Percentiles rank a stretch among this genome's conserved stretches.
These are phyloP conservation scores for Nothoprocta pentlandii DNA, from an alignment of 2,113 vertebrate genomes.

Conservation along the genomic window DNA sequence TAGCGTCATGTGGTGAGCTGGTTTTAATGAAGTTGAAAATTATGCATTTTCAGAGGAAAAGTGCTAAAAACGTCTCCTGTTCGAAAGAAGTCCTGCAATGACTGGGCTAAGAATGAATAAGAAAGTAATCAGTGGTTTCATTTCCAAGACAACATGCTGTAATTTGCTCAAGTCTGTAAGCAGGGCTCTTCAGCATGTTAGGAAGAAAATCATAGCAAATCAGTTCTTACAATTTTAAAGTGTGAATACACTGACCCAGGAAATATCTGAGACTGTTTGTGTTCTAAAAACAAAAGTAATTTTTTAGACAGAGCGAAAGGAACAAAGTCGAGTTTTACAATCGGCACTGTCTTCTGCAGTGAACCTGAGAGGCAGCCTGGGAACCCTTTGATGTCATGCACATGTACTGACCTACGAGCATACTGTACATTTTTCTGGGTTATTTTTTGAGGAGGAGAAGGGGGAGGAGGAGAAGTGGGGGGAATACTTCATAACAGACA, in stretches of 20 bases:
- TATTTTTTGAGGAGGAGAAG: slow-evolving; percentile 44
- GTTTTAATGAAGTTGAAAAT: slow-evolving; percentile 76
- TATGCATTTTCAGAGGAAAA: slow-evolving; percentile 64
- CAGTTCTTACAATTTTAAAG: slow-evolving; percentile 35
- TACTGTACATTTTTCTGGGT: slow-evolving; percentile 53
- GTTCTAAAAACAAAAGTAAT: slow-evolving; percentile 34
- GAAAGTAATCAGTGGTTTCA: slow-evolving; percentile 68
- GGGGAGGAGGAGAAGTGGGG: slow-evolving; percentile 22
- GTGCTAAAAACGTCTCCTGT: slow-evolving; percentile 48
- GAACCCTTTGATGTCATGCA: slow-evolving; percentile 59
- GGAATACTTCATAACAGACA: slow-evolving; percentile 69
- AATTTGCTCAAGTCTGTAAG: slow-evolving; percentile 52
- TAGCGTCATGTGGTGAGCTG: slow-evolving; percentile 56
- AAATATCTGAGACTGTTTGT: slow-evolving; percentile 39
- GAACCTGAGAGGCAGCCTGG: slow-evolving; percentile 36
- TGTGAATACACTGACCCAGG: slow-evolving; percentile 20
- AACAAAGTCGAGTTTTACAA: slow-evolving; percentile 38
- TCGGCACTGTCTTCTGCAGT: slow-evolving; percentile 18
- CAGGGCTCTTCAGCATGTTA: slow-evolving; percentile 29
- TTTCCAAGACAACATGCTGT: slow-evolving; percentile 63
- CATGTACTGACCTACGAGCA: slow-evolving; percentile 56
- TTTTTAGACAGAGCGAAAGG: not conserved
- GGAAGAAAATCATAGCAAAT: not conserved
- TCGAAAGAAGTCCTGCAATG: slow-evolving; percentile 56
- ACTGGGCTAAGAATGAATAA: slow-evolving; percentile 57